These are phyloP conservation scores for Colius striatus DNA, from an alignment of 2,113 vertebrate species.

Conservation along the genomic window DNA sequence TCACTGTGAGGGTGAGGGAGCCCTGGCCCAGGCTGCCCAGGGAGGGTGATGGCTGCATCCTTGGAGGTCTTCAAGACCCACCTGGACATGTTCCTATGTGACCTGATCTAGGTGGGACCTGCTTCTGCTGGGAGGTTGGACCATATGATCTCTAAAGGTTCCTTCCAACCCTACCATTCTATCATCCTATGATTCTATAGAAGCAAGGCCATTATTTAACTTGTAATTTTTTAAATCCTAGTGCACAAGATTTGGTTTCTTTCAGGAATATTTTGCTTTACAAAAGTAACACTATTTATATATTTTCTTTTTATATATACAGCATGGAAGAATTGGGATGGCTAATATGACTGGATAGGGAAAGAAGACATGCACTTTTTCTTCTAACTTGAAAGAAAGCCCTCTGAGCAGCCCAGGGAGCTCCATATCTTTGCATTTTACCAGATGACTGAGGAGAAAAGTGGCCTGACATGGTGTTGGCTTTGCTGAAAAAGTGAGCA, in stretches of 20 bases:
- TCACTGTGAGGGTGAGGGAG: too few species aligned
- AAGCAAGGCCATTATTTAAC: too few species aligned
- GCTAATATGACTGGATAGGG: background rate
- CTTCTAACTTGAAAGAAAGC: background rate
- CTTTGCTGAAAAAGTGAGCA: background rate
- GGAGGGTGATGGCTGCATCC: too few species aligned
- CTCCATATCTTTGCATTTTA: background rate
- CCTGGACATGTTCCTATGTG: too few species aligned
- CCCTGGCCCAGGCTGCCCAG: too few species aligned
- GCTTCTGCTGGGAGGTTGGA: too few species aligned
- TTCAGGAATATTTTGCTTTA: background rate
- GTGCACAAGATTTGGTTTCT: background rate
- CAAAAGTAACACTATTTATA: background rate
- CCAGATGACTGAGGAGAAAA: background rate
- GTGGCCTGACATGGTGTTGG: background rate
- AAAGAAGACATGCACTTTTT: background rate
- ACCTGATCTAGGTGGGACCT: too few species aligned
- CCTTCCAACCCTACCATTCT: too few species aligned
- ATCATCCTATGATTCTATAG: too few species aligned
- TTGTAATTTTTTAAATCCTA: background rate
- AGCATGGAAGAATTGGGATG: background rate
- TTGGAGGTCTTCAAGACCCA: too few species aligned
- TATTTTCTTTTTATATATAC: background rate
- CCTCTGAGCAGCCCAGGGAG: background rate
- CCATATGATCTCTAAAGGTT: too few species aligned